Conservation (phyloP, 1,140 invertebrate genomes). For the Watersipora subatra region DNA sequence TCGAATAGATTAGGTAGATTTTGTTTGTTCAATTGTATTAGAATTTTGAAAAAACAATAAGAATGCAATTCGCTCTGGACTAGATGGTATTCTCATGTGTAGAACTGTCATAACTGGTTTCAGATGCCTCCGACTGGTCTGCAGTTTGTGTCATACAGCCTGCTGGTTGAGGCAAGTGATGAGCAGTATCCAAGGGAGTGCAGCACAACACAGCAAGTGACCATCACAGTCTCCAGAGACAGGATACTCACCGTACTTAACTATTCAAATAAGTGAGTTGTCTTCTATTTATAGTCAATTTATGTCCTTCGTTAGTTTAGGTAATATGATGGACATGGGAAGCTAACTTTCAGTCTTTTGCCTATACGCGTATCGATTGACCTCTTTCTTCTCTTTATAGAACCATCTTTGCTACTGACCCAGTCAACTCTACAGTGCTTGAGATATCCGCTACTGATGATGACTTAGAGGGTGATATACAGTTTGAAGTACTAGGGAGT, state of each 20-base stretch:
- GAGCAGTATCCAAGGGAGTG: not conserved
- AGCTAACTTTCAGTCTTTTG: too few relatives aligned
- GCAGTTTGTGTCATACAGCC: not conserved
- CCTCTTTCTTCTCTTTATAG: too few relatives aligned
- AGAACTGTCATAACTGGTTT: too few relatives aligned
- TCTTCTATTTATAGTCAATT: too few relatives aligned
- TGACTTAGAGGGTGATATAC: not conserved
- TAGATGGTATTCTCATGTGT: too few relatives aligned
- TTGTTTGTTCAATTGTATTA: too few relatives aligned
- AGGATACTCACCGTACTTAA: not conserved
- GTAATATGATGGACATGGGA: too few relatives aligned
- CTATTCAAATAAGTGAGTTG: not conserved
- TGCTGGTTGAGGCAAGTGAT: not conserved
- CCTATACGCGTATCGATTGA: too few relatives aligned
- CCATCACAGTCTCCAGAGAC: not conserved
- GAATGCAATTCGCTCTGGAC: too few relatives aligned
- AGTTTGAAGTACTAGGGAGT: not conserved
- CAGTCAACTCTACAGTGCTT: not conserved
- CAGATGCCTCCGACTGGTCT: not conserved
- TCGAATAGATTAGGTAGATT: too few relatives aligned
- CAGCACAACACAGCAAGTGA: not conserved
- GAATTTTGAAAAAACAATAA: too few relatives aligned
- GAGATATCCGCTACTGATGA: not conserved
- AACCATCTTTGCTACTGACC: not conserved
- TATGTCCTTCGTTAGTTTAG: too few relatives aligned